Conservation (phyloP, 1,140 invertebrate genomes). For the Paraescarpia echinospica region DNA sequence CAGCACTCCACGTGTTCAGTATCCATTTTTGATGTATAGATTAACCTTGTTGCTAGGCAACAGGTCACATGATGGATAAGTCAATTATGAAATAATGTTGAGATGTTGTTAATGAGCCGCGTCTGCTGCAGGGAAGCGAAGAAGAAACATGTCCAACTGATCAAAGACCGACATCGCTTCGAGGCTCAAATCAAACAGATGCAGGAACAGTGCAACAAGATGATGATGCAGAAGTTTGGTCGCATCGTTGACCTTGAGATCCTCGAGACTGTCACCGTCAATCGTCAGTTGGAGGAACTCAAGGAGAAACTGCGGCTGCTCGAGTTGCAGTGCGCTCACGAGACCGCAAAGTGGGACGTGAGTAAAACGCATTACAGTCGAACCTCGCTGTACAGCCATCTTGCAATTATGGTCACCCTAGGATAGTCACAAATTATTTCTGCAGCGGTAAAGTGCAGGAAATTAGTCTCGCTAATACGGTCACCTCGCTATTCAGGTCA, state of each 20-base stretch:
- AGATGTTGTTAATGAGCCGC: not conserved
- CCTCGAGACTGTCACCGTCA: slow-evolving; percentile 55
- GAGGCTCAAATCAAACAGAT: slow-evolving; percentile 49
- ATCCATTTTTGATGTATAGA: too few species aligned
- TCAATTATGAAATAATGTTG: not conserved
- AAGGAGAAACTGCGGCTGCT: slow-evolving; percentile 51
- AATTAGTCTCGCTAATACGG: too few species aligned
- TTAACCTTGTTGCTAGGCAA: too few species aligned
- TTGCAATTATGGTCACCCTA: too few species aligned
- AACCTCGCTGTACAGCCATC: too few species aligned
- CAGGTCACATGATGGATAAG: too few species aligned
- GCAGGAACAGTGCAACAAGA: slow-evolving; percentile 51
- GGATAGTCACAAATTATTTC: too few species aligned
- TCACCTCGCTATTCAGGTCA: too few species aligned
- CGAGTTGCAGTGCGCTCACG: slow-evolving; percentile 46
- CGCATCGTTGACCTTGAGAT: slow-evolving; percentile 55
- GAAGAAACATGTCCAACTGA: slow-evolving; percentile 53
- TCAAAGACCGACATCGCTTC: slow-evolving; percentile 55
- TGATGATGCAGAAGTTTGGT: slow-evolving; percentile 58
- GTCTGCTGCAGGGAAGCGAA: slow-evolving; percentile 46
- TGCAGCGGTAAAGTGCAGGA: too few species aligned
- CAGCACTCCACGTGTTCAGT: too few species aligned
- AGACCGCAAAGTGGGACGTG: slow-evolving; percentile 44
- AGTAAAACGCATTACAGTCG: slow-evolving; percentile 31
- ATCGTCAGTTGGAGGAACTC: slow-evolving; percentile 54